phyloP scores from a whole-genome alignment of 2,797 vertebrate genomes.

The Lepilemur septentrionalis region DNA sequence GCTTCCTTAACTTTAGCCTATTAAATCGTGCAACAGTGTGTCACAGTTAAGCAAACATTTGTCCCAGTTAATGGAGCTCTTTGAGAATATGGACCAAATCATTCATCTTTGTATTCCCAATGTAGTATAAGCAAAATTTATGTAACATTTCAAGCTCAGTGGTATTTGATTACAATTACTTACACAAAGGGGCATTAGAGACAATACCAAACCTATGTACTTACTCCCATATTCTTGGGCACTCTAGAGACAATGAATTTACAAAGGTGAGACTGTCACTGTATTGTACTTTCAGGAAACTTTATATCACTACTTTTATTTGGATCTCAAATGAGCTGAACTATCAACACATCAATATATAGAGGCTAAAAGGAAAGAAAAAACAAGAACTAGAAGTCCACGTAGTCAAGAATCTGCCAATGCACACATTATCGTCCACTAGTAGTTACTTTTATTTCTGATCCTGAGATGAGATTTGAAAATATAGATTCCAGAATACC shows the following conservation, averaged over 20 bases:
- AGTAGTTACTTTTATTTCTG: conserved; percentile 12
- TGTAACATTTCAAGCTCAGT: neutral
- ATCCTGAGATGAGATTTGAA: conserved; percentile 34
- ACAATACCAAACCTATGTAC: neutral
- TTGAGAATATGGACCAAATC: neutral
- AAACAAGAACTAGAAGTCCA: neutral
- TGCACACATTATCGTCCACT: neutral
- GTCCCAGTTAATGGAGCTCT: neutral
- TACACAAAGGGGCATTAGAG: neutral
- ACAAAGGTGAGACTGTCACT: neutral
- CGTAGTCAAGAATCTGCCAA: neutral
- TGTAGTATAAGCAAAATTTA: neutral
- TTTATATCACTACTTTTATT: neutral
- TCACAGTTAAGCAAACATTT: conserved; percentile 12
- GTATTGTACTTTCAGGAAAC: neutral
- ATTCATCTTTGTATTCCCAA: conserved; percentile 24
- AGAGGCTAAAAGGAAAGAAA: neutral
- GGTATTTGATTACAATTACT: neutral
- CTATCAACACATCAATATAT: neutral
- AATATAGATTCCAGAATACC: conserved; percentile 4
- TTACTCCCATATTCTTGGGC: neutral
- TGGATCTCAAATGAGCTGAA: conserved; percentile 3
- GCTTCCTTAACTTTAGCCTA: neutral
- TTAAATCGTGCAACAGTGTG: neutral
- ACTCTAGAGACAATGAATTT: neutral